phyloP scores from a whole-genome alignment of 2,797 vertebrate genomes.

The Spea hammondii region DNA sequence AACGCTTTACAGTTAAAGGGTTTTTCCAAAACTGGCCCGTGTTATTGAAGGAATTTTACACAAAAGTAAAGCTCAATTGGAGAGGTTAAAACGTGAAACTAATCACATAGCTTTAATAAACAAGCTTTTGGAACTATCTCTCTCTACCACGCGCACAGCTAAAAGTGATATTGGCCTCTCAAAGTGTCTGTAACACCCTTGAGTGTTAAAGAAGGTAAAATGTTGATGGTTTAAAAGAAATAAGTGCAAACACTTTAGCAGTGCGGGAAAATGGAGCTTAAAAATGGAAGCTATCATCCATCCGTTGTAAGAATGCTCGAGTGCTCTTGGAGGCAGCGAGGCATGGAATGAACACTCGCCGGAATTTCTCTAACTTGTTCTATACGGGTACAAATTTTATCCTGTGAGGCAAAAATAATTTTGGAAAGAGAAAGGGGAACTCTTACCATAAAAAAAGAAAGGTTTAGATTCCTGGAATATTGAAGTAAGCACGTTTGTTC shows the following conservation, averaged over 20 bases:
- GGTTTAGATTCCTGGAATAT: background rate
- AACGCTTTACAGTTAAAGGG: no score
- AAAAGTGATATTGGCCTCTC: slow-evolving; percentile 21
- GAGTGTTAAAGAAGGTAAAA: slow-evolving; percentile 23
- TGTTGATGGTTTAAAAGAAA: slow-evolving; percentile 38
- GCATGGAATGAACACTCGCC: slow-evolving; percentile 40
- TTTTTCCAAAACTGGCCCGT: background rate
- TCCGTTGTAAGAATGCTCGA: slow-evolving; percentile 19
- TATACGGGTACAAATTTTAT: slow-evolving; percentile 28
- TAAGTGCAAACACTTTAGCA: slow-evolving; percentile 40
- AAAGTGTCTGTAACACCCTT: slow-evolving; percentile 12
- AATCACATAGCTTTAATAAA: slow-evolving; percentile 14
- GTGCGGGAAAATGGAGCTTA: slow-evolving; percentile 35
- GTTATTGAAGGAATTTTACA: background rate
- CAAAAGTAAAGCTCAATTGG: background rate
- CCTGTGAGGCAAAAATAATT: slow-evolving; percentile 31
- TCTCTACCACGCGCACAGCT: slow-evolving; percentile 5
- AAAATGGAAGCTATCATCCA: slow-evolving; percentile 47
- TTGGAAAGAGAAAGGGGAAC: background rate
- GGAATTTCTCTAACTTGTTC: slow-evolving; percentile 31
- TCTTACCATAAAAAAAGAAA: background rate
- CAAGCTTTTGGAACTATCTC: slow-evolving; percentile 28
- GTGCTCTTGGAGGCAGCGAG: slow-evolving; percentile 32
- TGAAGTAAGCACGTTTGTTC: no score
- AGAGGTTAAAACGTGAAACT: background rate